Conservation (phyloP, 30 jellyfish, hydroid and myxozoan genomes). For the Turritopsis rubra region DNA sequence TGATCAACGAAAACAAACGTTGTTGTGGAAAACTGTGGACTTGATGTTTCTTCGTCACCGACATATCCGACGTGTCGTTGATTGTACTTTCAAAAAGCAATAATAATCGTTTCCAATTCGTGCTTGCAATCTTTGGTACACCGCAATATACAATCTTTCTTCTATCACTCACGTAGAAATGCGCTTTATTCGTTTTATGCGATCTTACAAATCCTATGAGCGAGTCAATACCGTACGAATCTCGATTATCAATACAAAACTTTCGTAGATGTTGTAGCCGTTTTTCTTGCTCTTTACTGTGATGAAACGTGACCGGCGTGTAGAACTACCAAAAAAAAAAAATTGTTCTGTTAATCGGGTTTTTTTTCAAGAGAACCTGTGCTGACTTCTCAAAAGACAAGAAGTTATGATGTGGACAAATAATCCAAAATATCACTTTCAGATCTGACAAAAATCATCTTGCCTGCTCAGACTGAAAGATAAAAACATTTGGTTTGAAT, state of each 20-base stretch:
- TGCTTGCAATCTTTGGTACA: conserved; percentile 34
- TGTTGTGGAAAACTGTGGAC: conserved; percentile 18
- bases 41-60: neutral
- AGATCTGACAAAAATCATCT: too few species aligned
- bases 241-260: conserved; percentile 4
- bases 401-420: neutral
- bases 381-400: too few species aligned
- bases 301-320: neutral
- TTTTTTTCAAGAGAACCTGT: too few species aligned
- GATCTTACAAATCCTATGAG: conserved; percentile 16
- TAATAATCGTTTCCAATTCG: conserved; percentile 31
- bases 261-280: conserved; percentile 5
- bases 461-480: too few species aligned
- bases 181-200: conserved; percentile 15
- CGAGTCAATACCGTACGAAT: neutral
- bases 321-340: neutral
- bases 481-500: too few species aligned
- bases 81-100: conserved; percentile 15
- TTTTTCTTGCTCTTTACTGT: conserved; percentile 6
- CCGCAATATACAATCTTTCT: conserved; percentile 11
- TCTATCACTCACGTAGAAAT: conserved; percentile 22
- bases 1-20: neutral
- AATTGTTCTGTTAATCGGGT: neutral
- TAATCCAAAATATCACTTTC: too few species aligned
- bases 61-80: neutral